These are phyloP conservation scores for Calameuta filiformis DNA, from an alignment of 2,888 invertebrate genomes.

Conservation along the genomic window DNA sequence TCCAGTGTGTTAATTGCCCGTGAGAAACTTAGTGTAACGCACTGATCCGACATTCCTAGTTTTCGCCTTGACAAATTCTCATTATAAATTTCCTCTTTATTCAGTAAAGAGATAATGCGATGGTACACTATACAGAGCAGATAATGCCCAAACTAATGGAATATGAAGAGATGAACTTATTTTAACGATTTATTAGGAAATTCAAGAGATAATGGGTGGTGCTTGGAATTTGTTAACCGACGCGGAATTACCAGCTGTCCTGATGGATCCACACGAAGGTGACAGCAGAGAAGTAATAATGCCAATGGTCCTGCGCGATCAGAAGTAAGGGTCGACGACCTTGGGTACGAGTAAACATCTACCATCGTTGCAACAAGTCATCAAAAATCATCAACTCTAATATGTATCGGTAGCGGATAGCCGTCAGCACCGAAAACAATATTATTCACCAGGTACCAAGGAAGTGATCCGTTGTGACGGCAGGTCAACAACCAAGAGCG, in stretches of 20 bases:
- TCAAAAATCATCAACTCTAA: background rate
- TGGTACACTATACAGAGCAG: background rate
- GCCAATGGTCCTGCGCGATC: conserved; percentile 70
- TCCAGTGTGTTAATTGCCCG: background rate
- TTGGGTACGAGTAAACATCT: background rate
- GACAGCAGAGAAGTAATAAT: conserved; percentile 72
- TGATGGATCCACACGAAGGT: conserved; percentile 68
- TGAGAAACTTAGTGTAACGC: background rate
- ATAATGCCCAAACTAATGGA: background rate
- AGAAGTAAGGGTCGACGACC: conserved; percentile 59
- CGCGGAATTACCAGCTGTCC: conserved; percentile 69
- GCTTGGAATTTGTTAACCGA: conserved; percentile 70
- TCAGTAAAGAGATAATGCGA: background rate
- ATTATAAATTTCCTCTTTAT: background rate
- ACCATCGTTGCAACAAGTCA: background rate
- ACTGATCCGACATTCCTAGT: background rate
- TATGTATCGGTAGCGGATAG: background rate
- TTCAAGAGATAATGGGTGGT: conserved; percentile 69
- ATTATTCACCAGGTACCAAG: background rate
- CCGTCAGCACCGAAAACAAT: background rate
- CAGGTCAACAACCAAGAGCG: background rate
- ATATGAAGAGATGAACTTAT: background rate
- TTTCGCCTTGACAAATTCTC: background rate
- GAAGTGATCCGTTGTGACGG: background rate
- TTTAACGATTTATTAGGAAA: conserved; percentile 63